Conservation (phyloP, 2,113 vertebrate species). For the Limnothrissa miodon region DNA sequence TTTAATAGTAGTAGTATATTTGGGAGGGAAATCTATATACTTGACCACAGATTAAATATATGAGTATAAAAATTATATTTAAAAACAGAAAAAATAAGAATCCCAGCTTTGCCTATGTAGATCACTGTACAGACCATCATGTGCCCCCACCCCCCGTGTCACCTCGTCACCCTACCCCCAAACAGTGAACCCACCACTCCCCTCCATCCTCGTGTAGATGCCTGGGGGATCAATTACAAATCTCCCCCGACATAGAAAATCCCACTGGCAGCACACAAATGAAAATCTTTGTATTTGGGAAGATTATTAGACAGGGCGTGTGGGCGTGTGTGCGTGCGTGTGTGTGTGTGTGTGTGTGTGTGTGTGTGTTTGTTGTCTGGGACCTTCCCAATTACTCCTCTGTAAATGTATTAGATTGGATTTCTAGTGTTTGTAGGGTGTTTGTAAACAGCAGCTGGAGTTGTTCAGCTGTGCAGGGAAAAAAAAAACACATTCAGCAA, state of each 20-base stretch:
- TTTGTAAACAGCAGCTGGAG: slow-evolving; percentile 2
- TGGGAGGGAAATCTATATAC: slow-evolving; percentile 53
- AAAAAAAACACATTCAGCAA: background rate
- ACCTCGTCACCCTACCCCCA: slow-evolving; percentile 10
- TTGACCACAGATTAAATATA: slow-evolving; percentile 49
- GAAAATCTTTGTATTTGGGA: slow-evolving; percentile 45
- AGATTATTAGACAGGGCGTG: slow-evolving; percentile 3
- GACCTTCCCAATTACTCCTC: background rate
- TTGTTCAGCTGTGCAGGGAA: slow-evolving; percentile 17
- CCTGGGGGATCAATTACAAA: background rate
- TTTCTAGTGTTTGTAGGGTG: slow-evolving; percentile 13
- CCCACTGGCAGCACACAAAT: slow-evolving; percentile 47
- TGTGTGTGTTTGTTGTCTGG: too few relatives aligned
- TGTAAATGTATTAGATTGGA: slow-evolving; percentile 5
- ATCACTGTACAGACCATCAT: slow-evolving; percentile 70
- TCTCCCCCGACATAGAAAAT: background rate
- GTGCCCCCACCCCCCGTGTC: slow-evolving; percentile 60
- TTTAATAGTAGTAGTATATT: slow-evolving; percentile 65
- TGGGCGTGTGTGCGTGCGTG: background rate
- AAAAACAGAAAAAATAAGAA: slow-evolving; percentile 23
- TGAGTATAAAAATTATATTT: slow-evolving; percentile 41
- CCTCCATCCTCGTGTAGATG: slow-evolving; percentile 31
- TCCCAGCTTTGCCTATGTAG: slow-evolving; percentile 62
- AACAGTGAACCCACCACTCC: slow-evolving; percentile 48
- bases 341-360: background rate